Base-by-base conservation (phyloP, 2,797 vertebrate genomes). In the Alauda arvensis region DNA sequence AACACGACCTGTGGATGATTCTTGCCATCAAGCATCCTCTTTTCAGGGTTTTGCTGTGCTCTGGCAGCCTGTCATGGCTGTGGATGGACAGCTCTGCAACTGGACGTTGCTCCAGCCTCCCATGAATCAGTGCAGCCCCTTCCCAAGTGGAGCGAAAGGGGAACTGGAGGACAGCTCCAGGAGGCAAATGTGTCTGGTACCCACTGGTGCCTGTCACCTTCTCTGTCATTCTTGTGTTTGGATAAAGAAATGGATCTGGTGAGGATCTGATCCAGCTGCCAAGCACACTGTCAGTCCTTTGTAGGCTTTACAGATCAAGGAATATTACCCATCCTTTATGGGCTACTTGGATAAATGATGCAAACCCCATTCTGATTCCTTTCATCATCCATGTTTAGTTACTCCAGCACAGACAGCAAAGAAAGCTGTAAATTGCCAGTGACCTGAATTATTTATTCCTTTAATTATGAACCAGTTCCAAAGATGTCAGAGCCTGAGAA, bases 361-460 rank as follows among this genome's bases (percentile, higher is more conserved):
- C 60, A 90, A 87, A 87, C 26, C 37, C 88, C 67, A 67, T 46
- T 92, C 76, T 63, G 77, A 78, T 65, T 90, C 43, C 39, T 88
- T 90, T 78, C 69, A 69, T 83, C 79, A 80, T 83, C 84, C 65
- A 68, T 48, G 7, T 77, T 87, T 83, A 90, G 79, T 60, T 63
- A 87, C 71, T 91, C 46, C 59, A 91, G 74, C 39, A 65, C 28
- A 77, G 88, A 89, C 45, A 93, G 77, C 39, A 63, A 52, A 85
- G 71, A 62, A 91, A 90, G 83, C 61, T 69, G 79, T 66, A 87
- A 94, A 91, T 89, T 90, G 82, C 51, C 87, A 91, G 60, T 72
- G 82, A 91, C 63, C 74, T 83, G 45, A 91, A 85, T 93, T 90
- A 91, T 88, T 93, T 40, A 88, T 87, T 85, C 74, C 67, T 93